A percentile compares a stretch with the other conserved stretches of the same genome.
phyloP scores from a whole-genome alignment of 2,888 invertebrate genomes.

The Pogonocherus hispidulus region DNA sequence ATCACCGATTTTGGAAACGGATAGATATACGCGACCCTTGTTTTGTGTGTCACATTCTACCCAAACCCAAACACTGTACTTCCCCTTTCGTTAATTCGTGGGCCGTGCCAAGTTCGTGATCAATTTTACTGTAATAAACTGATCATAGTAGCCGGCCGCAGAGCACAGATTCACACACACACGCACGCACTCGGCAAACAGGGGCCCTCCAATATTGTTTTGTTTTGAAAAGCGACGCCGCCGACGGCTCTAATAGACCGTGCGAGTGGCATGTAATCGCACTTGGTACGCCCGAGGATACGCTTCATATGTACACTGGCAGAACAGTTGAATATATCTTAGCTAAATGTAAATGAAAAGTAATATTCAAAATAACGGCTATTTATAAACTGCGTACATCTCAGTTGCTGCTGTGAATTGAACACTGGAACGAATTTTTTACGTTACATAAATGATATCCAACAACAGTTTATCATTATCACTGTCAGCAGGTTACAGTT shows the following conservation, averaged over 20 bases:
- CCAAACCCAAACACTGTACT: not conserved
- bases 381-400: no score
- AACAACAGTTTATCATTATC: no score
- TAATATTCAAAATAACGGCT: no score
- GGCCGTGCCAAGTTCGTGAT: slow-evolving; percentile 13
- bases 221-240: slow-evolving; percentile 34
- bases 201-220: slow-evolving; percentile 37
- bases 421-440: no score
- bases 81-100: not conserved
- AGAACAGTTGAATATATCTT: not conserved
- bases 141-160: slow-evolving; percentile 32
- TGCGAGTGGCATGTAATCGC: slow-evolving; percentile 43
- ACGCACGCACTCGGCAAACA: slow-evolving; percentile 23
- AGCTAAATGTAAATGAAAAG: no score
- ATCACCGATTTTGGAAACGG: not conserved
- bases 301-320: not conserved
- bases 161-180: slow-evolving; percentile 18
- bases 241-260: slow-evolving; percentile 38
- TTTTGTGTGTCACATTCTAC: not conserved
- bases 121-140: slow-evolving; percentile 33
- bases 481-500: no score
- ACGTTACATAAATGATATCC: no score
- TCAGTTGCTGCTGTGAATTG: no score
- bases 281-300: slow-evolving; percentile 22
- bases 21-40: not conserved